Conservation (phyloP, 2,888 invertebrate species). For the Agrotis ipsilon region DNA sequence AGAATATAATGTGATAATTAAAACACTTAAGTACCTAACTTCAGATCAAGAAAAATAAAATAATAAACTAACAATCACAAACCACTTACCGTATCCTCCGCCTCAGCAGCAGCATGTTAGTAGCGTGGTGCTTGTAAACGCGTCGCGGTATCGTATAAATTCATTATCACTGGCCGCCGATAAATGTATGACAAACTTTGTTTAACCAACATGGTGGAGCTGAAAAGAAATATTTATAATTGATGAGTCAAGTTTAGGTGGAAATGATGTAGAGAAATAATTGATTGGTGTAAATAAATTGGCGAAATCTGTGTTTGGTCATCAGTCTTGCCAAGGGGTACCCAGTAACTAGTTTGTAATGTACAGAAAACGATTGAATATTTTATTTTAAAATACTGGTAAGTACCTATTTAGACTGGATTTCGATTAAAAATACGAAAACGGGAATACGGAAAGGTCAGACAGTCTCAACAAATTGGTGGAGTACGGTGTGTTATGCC, state of each 20-base stretch:
- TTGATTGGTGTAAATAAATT: background rate
- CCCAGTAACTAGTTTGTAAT: no score
- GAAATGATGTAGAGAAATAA: background rate
- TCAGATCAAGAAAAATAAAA: no score
- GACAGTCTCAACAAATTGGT: no score
- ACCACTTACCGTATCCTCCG: slow-evolving; percentile 28
- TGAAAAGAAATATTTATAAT: slow-evolving; percentile 26
- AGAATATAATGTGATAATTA: no score
- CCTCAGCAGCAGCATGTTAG: slow-evolving; percentile 3
- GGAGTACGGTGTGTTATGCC: no score
- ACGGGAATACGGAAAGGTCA: no score
- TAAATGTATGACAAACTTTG: slow-evolving; percentile 80
- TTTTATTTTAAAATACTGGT: no score
- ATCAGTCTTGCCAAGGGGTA: no score
- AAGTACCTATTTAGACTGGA: no score
- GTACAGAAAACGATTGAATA: no score
- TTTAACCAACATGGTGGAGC: slow-evolving; percentile 39
- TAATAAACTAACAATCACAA: background rate
- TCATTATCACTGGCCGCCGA: slow-evolving; percentile 71
- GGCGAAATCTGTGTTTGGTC: background rate
- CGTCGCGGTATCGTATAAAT: slow-evolving; percentile 75
- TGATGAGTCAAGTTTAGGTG: background rate
- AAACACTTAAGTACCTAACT: no score
- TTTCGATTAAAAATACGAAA: no score
- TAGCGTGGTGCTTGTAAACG: slow-evolving; percentile 69